Evolutionary conservation across 2,113 vertebrate species (phyloP).

Genomic region (Jacana jacana): DNA sequence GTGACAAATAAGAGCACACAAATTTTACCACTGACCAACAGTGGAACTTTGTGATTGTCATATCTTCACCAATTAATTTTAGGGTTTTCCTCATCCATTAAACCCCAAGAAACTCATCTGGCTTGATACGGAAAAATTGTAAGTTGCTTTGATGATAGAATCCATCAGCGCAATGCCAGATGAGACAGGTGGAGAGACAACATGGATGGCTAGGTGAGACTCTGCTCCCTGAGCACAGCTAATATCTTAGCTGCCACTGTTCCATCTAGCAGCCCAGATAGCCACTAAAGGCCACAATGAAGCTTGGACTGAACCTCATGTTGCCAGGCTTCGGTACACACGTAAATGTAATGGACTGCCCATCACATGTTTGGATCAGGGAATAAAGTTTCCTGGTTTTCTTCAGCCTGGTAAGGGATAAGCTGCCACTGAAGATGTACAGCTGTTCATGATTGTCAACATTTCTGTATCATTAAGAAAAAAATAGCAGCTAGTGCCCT

Average conservation of each 20-base stretch:
- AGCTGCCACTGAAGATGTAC: background rate
- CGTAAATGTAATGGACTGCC: background rate
- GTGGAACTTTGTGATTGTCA: background rate
- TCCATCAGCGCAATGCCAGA: background rate
- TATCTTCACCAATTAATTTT: background rate
- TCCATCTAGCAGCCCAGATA: background rate
- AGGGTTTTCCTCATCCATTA: background rate
- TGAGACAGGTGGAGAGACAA: background rate
- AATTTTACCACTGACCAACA: fast-evolving
- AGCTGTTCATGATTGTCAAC: background rate
- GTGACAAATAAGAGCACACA: background rate
- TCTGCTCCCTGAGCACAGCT: background rate
- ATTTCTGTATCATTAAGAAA: background rate
- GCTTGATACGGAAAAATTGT: background rate
- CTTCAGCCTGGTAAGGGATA: background rate
- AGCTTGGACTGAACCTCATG: background rate
- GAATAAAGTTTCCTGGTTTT: background rate
- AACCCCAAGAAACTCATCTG: background rate
- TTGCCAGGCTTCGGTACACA: background rate
- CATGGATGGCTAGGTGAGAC: background rate
- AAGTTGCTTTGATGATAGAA: background rate
- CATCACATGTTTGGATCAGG: background rate
- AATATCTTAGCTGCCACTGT: background rate
- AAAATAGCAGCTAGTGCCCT: background rate
- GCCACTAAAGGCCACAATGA: background rate